Evolutionary conservation across 2,797 vertebrate genomes (phyloP), one percentile per base, ranked within the genome.

Genomic region (Rhynchotus rufescens): DNA sequence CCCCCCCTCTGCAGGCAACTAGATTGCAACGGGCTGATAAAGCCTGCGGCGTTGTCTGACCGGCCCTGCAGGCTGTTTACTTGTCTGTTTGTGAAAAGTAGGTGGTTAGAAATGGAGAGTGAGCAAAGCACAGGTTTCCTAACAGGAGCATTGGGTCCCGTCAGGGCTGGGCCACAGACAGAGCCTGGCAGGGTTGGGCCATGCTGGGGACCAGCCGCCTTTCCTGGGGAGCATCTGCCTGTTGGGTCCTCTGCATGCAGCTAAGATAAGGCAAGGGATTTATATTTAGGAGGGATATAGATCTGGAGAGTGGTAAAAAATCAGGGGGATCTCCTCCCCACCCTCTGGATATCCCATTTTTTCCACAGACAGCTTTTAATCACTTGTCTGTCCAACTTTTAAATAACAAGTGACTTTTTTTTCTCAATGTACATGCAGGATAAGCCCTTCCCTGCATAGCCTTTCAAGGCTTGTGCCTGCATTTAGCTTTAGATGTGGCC

Each of bases 21-120:
- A 57, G 69, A 85, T 86, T 90, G 81, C 54, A 83, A 51, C 68
- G 42, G 26, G 17, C 64, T 65, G 85, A 69, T 96, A 93, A 51
- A 7, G 4, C 0, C 25, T 83, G 87, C 85, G 71, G 84, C 72
- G 66, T 34, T 91, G 6, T 91, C 73, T 5, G 3, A 0, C 59
- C 4, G 3, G 0, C 59, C 51, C 2, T n/a, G 15, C 0, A 0
- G 4, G 45, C 68, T 87, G 28, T 78, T 83, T 75, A 12, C 62
- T 61, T 5, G 1, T 21, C 45, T 88, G 57, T 60, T 82, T 94
- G 75, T 78, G 85, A 69, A 71, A 83, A 68, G 62, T 82, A 89
- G 84, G 74, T 78, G 45, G 4, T 52, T 93, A 36, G 59, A 83
- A 89, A 21, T 0, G 8, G 64, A 86, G n/a, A 49, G 59, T 3